A percentile compares a stretch with the other conserved stretches of the same genome.
Evolutionary conservation across 2,113 vertebrate genomes (phyloP).

Genomic region (Macquaria ambigua): DNA sequence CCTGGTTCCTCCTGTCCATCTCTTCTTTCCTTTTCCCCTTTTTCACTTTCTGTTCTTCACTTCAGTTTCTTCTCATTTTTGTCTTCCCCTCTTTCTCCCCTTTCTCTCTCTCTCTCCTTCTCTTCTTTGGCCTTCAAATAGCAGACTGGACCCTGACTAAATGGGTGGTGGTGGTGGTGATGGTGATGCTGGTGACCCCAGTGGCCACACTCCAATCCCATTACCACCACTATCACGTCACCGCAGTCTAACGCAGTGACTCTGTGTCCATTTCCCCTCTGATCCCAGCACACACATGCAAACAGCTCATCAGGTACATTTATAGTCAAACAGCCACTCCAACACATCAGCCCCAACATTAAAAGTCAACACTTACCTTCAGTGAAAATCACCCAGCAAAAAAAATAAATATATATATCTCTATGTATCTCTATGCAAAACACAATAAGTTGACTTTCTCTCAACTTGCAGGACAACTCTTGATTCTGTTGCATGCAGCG

Average conservation of each 20-base stretch:
- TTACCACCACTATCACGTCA: constrained; percentile 43
- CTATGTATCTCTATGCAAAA: constrained; percentile 64
- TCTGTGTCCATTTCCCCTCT: neutral
- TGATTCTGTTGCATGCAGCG: constrained; percentile 80
- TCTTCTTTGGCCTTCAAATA: constrained; percentile 8
- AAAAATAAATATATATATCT: constrained; percentile 66
- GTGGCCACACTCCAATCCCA: constrained; percentile 44
- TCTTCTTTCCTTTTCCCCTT: constrained; percentile 8
- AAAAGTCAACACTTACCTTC: constrained; percentile 79
- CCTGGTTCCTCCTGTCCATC: constrained; percentile 31
- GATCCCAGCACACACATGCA: constrained; percentile 3
- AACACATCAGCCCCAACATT: constrained; percentile 1
- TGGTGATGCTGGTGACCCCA: constrained; percentile 42
- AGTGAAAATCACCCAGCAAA: constrained; percentile 70
- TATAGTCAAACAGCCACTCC: neutral
- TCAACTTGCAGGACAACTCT: constrained; percentile 81
- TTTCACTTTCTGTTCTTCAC: constrained; percentile 20
- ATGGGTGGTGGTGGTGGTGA: neutral
- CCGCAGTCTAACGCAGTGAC: neutral
- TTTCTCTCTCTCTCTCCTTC: neutral
- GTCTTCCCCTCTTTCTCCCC: neutral
- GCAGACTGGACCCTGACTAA: constrained; percentile 19
- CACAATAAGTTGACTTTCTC: constrained; percentile 77
- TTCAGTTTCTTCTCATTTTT: constrained; percentile 17
- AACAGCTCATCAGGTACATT: constrained; percentile 13